Evolutionary conservation across 2,797 vertebrate genomes (phyloP).

Genomic region (Sebastes cheni): DNA sequence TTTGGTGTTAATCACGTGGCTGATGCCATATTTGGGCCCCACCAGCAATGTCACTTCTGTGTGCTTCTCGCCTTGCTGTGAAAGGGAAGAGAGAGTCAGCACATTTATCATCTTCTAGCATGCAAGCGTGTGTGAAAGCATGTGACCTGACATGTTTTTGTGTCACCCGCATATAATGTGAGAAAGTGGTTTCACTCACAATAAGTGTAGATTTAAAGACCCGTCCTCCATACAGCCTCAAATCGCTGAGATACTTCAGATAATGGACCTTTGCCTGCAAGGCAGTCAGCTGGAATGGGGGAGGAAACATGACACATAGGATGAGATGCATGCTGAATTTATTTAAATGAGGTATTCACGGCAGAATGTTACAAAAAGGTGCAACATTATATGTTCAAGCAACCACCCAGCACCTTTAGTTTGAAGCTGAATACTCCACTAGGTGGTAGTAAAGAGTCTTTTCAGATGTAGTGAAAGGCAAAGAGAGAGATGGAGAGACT

Average conservation of each 20-base stretch:
- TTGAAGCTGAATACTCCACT: slow-evolving; percentile 43
- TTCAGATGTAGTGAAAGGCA: slow-evolving; percentile 2
- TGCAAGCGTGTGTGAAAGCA: not conserved
- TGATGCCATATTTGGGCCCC: slow-evolving; percentile 97
- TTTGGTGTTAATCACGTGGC: slow-evolving; percentile 98
- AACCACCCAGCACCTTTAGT: not conserved
- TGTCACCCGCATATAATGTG: not conserved
- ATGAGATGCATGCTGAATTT: not conserved
- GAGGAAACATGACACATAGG: not conserved
- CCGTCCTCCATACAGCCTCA: slow-evolving; percentile 95
- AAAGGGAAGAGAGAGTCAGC: slow-evolving; percentile 39
- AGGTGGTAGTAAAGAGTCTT: slow-evolving; percentile 63
- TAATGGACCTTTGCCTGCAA: slow-evolving; percentile 99
- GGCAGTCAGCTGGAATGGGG: slow-evolving; percentile 88
- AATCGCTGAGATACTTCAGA: slow-evolving; percentile 97
- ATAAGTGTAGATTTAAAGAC: slow-evolving; percentile 95
- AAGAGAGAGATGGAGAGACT: not conserved
- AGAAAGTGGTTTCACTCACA: slow-evolving; percentile 80
- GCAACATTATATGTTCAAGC: not conserved
- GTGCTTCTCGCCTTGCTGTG: slow-evolving; percentile 96
- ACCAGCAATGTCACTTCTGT: slow-evolving; percentile 97
- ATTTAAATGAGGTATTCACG: not conserved
- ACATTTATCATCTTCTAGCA: not conserved
- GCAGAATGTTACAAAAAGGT: not conserved
- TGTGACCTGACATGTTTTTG: not conserved